Conservation (phyloP, 2,797 vertebrate species). For the Pelodytes ibericus region DNA sequence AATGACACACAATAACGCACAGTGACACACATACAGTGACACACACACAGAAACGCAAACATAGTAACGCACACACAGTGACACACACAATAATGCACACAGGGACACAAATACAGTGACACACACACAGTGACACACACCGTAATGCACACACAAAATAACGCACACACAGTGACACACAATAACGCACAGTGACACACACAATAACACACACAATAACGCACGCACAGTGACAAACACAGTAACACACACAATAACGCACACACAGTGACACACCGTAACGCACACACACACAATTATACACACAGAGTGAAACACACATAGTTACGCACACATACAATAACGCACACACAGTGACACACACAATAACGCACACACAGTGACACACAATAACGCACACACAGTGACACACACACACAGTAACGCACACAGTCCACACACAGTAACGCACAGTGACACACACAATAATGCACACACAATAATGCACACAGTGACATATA, state of each 20-base stretch:
- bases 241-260: background rate
- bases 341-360: slow-evolving; percentile 3
- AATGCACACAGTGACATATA: background rate
- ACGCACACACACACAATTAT: background rate
- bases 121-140: slow-evolving; percentile 47
- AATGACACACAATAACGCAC: slow-evolving; percentile 45
- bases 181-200: background rate
- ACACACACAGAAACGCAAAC: background rate
- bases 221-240: slow-evolving; percentile 9
- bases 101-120: too few species aligned
- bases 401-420: background rate
- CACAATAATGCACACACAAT: background rate
- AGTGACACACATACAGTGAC: background rate
- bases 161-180: background rate
- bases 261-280: too few species aligned
- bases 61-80: background rate
- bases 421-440: slow-evolving; percentile 47
- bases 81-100: too few species aligned
- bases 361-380: background rate
- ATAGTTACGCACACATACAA: slow-evolving; percentile 49
- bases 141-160: background rate
- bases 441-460: background rate
- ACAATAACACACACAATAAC: slow-evolving; percentile 47
- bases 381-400: background rate
- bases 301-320: background rate